These are phyloP conservation scores for Pterobdella sp. DNA, from an alignment of 2,888 invertebrate species.

Conservation along the genomic window DNA sequence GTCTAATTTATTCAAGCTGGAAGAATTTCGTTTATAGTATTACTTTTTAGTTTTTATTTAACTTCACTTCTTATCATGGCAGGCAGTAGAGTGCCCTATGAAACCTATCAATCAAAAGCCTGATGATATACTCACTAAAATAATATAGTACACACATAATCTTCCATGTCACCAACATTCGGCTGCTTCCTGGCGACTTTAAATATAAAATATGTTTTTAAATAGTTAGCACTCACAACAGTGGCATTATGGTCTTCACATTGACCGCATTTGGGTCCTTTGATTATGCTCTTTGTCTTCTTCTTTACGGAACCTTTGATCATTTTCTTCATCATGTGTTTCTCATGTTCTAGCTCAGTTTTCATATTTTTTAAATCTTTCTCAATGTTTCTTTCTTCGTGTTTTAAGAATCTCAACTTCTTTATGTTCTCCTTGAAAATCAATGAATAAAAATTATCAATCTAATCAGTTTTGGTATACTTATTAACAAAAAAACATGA, in stretches of 20 bases:
- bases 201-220: too few relatives aligned
- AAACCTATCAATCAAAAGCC: too few relatives aligned
- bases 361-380: not conserved
- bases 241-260: conserved; percentile 49
- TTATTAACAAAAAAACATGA: not conserved
- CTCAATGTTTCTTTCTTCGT: conserved; percentile 4
- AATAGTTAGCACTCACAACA: conserved; percentile 43
- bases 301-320: not conserved
- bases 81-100: too few relatives aligned
- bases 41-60: too few relatives aligned
- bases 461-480: not conserved
- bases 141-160: too few relatives aligned
- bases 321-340: not conserved
- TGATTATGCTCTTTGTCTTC: not conserved
- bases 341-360: not conserved
- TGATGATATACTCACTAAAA: too few relatives aligned
- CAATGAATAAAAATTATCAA: not conserved
- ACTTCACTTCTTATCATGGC: too few relatives aligned
- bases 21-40: too few relatives aligned
- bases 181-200: too few relatives aligned
- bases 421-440: not conserved
- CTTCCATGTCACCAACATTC: too few relatives aligned
- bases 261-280: conserved; percentile 46
- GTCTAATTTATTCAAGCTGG: too few relatives aligned
- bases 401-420: conserved; percentile 10